phyloP scores from a whole-genome alignment of 2,797 vertebrate genomes.

The Balearica regulorum region DNA sequence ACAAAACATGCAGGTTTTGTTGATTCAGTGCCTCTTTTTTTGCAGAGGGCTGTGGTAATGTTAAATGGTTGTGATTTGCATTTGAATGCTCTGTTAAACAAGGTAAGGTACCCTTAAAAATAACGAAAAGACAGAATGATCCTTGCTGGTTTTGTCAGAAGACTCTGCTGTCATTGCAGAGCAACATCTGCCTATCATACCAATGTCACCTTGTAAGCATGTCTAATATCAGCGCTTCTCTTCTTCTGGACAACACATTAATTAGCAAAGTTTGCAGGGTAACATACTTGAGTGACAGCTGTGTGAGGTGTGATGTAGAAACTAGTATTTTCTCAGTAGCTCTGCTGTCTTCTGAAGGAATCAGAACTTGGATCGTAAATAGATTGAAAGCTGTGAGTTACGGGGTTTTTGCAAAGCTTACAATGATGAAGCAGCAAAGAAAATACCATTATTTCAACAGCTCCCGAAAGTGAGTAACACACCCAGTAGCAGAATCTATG shows the following conservation, averaged over 20 bases:
- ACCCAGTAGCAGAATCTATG: neutral
- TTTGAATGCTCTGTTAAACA: constrained; percentile 35
- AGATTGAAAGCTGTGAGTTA: neutral
- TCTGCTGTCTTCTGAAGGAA: neutral
- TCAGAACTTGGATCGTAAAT: neutral
- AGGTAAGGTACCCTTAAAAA: constrained; percentile 46
- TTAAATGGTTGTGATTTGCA: constrained; percentile 38
- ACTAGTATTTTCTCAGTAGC: neutral
- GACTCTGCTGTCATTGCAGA: neutral
- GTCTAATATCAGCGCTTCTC: neutral
- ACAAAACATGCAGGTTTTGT: neutral
- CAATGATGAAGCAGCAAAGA: neutral
- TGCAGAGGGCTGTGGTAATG: neutral
- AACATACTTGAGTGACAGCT: neutral
- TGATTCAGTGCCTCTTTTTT: neutral
- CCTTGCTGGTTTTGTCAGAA: neutral
- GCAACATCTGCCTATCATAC: neutral
- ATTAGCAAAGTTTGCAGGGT: neutral
- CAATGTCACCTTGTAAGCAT: neutral
- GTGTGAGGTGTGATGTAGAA: neutral
- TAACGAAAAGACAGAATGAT: neutral
- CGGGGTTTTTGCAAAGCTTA: neutral
- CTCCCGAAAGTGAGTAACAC: neutral
- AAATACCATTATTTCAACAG: neutral
- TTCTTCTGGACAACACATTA: neutral